Percentiles rank a stretch among this genome's conserved stretches.
These are phyloP conservation scores for Spodoptera littoralis DNA, from an alignment of 2,888 invertebrate genomes.

Conservation along the genomic window DNA sequence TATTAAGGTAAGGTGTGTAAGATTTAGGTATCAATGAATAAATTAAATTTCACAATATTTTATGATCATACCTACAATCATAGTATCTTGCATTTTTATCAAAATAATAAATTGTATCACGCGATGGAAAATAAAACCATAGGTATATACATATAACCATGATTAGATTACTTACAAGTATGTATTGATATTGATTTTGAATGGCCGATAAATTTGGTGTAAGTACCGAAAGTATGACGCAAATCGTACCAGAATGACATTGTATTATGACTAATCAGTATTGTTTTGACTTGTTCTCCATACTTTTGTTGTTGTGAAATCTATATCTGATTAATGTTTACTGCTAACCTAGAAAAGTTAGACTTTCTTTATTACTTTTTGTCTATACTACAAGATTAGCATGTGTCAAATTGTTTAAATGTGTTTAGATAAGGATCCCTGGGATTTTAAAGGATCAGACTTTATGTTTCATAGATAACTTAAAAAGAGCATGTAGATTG, in stretches of 20 bases:
- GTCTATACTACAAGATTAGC: too few relatives aligned
- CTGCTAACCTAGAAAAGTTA: too few relatives aligned
- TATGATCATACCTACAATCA: too few relatives aligned
- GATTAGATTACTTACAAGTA: conserved; percentile 16
- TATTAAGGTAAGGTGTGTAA: too few relatives aligned
- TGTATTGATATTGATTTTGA: conserved; percentile 2
- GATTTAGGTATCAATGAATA: too few relatives aligned
- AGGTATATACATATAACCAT: not conserved
- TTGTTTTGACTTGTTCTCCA: not conserved
- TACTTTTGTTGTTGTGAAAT: conserved; percentile 13
- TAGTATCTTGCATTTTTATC: conserved; percentile 4
- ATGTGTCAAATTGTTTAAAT: too few relatives aligned
- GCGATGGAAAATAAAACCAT: not conserved
- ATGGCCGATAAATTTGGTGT: not conserved
- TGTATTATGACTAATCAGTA: conserved; percentile 17
- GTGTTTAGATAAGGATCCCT: too few relatives aligned
- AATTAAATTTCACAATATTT: too few relatives aligned
- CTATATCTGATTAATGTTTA: not conserved
- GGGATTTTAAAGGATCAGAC: too few relatives aligned
- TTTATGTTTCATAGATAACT: too few relatives aligned
- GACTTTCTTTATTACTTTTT: too few relatives aligned
- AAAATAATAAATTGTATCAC: conserved; percentile 6
- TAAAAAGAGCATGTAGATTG: too few relatives aligned
- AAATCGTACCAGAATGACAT: conserved; percentile 1
- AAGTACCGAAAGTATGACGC: conserved; percentile 14